Evolutionary conservation across 2,888 invertebrate genomes (phyloP), one percentile per base, ranked within the genome.

Genomic region (Eupithecia dodoneata): DNA sequence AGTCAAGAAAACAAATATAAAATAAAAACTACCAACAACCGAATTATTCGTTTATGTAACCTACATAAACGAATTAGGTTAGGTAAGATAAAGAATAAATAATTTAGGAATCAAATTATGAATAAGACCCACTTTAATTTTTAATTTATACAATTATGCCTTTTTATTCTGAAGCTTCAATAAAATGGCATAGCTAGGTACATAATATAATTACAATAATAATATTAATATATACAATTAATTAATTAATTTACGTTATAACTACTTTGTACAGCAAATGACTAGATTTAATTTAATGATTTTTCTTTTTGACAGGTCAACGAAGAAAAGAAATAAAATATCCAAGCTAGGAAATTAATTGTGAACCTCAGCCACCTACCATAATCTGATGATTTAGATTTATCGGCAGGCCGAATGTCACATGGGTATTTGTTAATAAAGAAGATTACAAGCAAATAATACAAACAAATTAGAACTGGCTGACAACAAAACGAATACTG

Each of bases 181-280:
- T 59, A 30, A 63, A 87, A 88, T 88, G 89, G 87, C 88, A 79
- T 83, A 83, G 81, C 82, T 79, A 71, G 30, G 63, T 63, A 30
- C 30, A 18, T 59, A 30, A n/a, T 72, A 44, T 72, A 75, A 30
- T 86, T 90, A 88, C 73, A 84, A 83, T 86, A 85, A 82, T 81
- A 82, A 63, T 30, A 18, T 59, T 81, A 81, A 82, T 89, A 88
- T 88, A 86, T 89, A 89, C 89, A 89, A 42, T 75, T 79, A 79
- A 69, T 81, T 81, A 84, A 86, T 85, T 81, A 84, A 79, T 80
- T 85, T 84, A 88, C 78, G 83, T 80, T 81, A 80, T 83, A 84
- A 81, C 88, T 93, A 93, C 88, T 94, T 93, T 94, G 94, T 94
- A 94, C 94, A 94, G 85, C 84, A 82, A 89, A 91, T 94, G 94